These are phyloP conservation scores for Narcine bancroftii DNA, from an alignment of 2,113 vertebrate species.

Conservation along the genomic window DNA sequence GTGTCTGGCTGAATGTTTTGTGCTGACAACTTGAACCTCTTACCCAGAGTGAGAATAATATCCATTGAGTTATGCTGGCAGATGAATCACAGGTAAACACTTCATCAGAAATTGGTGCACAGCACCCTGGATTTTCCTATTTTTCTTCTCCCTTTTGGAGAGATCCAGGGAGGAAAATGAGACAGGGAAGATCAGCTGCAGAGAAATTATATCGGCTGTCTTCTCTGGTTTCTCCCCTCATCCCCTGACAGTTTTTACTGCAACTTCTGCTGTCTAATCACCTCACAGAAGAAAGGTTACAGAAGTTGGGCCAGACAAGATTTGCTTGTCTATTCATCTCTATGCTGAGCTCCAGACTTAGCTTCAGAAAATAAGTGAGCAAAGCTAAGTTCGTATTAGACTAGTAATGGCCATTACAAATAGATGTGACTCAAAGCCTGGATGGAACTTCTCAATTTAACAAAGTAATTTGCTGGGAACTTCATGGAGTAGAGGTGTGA, in stretches of 20 bases:
- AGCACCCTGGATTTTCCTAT: neutral
- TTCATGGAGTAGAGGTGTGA: too few relatives aligned
- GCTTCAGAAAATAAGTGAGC: neutral
- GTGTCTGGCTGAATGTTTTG: neutral
- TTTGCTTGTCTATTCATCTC: too few relatives aligned
- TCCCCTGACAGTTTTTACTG: neutral
- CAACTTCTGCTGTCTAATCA: neutral
- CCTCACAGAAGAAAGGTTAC: neutral
- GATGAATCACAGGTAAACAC: neutral
- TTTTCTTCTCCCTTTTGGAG: neutral
- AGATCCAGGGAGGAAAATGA: neutral
- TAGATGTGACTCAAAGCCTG: neutral
- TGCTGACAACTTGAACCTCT: neutral
- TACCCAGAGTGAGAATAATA: neutral
- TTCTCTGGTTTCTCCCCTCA: neutral
- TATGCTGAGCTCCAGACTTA: too few relatives aligned
- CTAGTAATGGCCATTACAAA: neutral
- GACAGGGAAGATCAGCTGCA: neutral
- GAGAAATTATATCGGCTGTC: neutral
- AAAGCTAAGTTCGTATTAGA: neutral
- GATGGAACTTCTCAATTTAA: neutral
- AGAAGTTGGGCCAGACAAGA: neutral
- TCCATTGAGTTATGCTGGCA: neutral
- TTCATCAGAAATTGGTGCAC: neutral
- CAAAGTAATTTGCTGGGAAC: neutral